Percentiles rank a stretch among this genome's conserved stretches.
These are phyloP conservation scores for Archaeoteleia sp. DNA, from an alignment of 2,888 invertebrate species.

Conservation along the genomic window DNA sequence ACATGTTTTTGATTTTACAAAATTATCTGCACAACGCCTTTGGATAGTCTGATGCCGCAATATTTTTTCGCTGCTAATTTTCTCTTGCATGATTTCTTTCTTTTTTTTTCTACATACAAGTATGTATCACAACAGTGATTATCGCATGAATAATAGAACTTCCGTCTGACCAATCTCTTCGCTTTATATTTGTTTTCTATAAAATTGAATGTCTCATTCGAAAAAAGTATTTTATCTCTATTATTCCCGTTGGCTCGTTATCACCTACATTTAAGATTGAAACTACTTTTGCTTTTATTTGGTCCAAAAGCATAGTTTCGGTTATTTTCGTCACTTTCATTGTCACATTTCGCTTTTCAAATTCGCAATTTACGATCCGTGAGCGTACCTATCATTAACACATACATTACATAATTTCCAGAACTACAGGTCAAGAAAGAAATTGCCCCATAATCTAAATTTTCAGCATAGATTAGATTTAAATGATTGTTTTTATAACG, in stretches of 20 bases:
- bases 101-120: too few relatives aligned
- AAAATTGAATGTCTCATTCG: constrained; percentile 5
- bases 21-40: too few relatives aligned
- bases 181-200: constrained; percentile 2
- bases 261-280: constrained; percentile 34
- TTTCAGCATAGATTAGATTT: too few relatives aligned
- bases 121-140: too few relatives aligned
- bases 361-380: constrained; percentile 57
- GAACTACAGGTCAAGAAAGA: constrained; percentile 1
- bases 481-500: too few relatives aligned
- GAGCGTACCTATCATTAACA: constrained; percentile 39
- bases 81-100: too few relatives aligned
- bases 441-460: too few relatives aligned
- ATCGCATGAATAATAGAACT: too few relatives aligned
- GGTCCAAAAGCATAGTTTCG: constrained; percentile 4
- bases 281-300: constrained; percentile 19
- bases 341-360: constrained; percentile 7
- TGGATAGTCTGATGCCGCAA: too few relatives aligned
- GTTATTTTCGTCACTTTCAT: constrained; percentile 10
- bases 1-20: not conserved
- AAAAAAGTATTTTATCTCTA: constrained; percentile 10
- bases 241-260: constrained; percentile 19
- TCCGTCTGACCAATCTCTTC: not conserved
- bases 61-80: too few relatives aligned
- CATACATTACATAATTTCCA: constrained; percentile 19